A percentile compares a stretch with the other conserved stretches of the same genome.
Conservation (phyloP, 2,113 vertebrate species). For the Sinosuthora webbiana region DNA sequence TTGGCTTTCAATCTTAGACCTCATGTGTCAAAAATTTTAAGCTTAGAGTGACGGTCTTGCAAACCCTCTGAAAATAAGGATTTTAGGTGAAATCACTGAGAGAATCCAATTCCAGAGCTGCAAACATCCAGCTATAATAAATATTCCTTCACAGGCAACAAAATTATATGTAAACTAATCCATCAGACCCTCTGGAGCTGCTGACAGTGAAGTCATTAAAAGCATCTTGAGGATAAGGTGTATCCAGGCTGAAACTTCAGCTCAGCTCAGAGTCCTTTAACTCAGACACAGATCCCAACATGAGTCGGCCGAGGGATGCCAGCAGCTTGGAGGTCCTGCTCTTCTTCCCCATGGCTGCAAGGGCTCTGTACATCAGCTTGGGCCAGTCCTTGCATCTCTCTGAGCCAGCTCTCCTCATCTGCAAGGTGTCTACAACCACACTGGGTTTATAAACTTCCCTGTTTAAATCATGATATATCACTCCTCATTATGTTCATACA, state of each 20-base stretch:
- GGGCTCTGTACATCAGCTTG: background rate
- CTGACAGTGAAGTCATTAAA: conserved; percentile 6
- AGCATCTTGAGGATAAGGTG: background rate
- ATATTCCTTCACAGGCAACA: background rate
- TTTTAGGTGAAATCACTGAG: background rate
- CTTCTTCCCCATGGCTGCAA: background rate
- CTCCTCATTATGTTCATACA: background rate
- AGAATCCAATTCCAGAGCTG: background rate
- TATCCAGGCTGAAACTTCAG: background rate
- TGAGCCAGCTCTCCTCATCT: background rate
- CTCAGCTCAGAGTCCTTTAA: background rate
- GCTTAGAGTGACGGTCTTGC: background rate
- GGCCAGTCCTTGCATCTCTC: background rate
- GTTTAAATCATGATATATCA: background rate
- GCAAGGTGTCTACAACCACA: background rate
- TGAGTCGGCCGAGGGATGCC: background rate
- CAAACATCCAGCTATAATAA: conserved; percentile 7
- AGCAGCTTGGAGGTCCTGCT: background rate
- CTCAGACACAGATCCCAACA: background rate
- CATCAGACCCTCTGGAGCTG: background rate
- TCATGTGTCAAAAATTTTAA: background rate
- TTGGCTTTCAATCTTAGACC: background rate
- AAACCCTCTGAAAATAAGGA: background rate
- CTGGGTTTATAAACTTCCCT: background rate
- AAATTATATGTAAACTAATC: conserved; percentile 13